Conservation (phyloP, 2,113 vertebrate genomes). For the Circaetus gallicus region DNA sequence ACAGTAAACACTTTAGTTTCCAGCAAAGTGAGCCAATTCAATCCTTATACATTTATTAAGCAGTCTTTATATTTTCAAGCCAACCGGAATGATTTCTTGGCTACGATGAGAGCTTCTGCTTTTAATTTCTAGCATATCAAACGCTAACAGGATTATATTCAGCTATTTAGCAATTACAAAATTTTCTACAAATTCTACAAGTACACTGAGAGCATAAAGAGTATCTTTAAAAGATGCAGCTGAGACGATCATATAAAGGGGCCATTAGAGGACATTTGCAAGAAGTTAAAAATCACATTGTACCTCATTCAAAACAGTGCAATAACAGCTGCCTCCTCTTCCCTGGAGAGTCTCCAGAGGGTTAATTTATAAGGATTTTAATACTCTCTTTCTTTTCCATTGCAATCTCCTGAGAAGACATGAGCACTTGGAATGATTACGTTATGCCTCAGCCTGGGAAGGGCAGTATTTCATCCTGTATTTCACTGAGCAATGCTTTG, state of each 20-base stretch:
- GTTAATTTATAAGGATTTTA: slow-evolving; percentile 3
- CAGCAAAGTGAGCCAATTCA: not conserved
- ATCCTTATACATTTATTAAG: not conserved
- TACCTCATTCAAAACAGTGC: slow-evolving; percentile 2
- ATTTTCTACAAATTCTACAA: not conserved
- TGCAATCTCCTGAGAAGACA: slow-evolving; percentile 5
- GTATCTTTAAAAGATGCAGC: not conserved
- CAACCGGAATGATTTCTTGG: not conserved
- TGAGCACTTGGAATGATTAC: not conserved
- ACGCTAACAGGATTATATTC: slow-evolving; percentile 16
- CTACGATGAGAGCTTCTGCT: not conserved
- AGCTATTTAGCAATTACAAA: slow-evolving; percentile 12
- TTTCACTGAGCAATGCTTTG: slow-evolving; percentile 35
- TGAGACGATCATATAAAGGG: not conserved
- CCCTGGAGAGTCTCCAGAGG: slow-evolving; percentile 1
- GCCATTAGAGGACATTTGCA: slow-evolving; percentile 6
- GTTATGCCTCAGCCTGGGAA: slow-evolving; percentile 25
- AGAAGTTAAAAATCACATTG: not conserved
- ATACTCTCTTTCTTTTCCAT: not conserved
- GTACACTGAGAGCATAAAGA: not conserved
- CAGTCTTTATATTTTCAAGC: not conserved
- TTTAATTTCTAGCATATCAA: slow-evolving; percentile 32
- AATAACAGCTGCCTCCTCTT: not conserved
- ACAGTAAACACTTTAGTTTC: not conserved
- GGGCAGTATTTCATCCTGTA: slow-evolving; percentile 25